phyloP scores from a whole-genome alignment of 2,113 vertebrate species.

The Gulo gulo region DNA sequence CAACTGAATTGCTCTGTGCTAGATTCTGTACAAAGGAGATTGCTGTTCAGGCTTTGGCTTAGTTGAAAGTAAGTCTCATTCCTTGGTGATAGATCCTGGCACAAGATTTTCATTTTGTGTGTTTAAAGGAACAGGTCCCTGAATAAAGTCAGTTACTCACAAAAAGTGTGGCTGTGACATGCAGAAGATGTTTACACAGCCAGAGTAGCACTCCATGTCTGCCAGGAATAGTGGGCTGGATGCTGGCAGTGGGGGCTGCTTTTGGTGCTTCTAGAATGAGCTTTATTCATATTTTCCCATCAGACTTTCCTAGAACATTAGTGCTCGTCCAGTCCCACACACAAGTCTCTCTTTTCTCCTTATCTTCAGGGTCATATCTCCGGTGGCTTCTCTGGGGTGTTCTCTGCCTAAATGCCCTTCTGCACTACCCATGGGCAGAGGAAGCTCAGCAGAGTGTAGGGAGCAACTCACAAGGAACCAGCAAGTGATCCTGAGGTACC shows the following conservation, averaged over 20 bases:
- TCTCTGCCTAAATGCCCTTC: not conserved
- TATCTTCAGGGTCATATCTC: not conserved
- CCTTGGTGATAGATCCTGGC: not conserved
- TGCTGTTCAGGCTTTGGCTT: not conserved
- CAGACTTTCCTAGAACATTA: not conserved
- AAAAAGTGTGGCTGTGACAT: not conserved
- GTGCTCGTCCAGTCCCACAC: not conserved
- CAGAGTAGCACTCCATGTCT: not conserved
- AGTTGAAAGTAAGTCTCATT: constrained; percentile 10
- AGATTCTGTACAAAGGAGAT: not conserved
- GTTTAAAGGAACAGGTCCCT: not conserved
- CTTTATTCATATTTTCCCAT: not conserved
- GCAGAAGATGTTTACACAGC: not conserved
- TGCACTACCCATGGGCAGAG: not conserved
- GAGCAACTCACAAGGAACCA: not conserved
- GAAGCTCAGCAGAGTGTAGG: not conserved
- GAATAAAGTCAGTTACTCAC: not conserved
- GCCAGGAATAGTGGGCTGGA: not conserved
- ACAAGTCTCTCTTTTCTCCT: not conserved
- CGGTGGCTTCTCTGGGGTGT: not conserved
- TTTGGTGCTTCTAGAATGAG: not conserved
- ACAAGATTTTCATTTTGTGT: not conserved
- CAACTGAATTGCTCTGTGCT: not conserved
- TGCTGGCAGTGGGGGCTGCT: not conserved
- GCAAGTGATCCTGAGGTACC: not conserved